Evolutionary conservation across 2,113 vertebrate genomes (phyloP).

Genomic region (Oophaga pumilio): DNA sequence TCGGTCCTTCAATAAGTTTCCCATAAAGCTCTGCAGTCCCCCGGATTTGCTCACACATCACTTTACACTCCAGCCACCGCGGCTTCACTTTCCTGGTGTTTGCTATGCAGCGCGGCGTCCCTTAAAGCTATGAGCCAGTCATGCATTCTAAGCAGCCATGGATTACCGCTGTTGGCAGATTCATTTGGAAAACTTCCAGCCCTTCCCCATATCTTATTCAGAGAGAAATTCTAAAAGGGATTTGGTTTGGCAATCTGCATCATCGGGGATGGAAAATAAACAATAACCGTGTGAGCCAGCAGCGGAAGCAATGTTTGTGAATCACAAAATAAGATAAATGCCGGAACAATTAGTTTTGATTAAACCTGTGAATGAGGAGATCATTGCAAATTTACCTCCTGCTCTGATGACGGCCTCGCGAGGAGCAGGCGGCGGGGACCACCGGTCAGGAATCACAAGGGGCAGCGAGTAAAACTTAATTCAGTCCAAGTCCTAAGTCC

Average conservation of each 20-base stretch:
- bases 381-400: conserved; percentile 13
- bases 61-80: neutral
- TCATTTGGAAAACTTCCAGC: conserved; percentile 64
- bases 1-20: neutral
- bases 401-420: neutral
- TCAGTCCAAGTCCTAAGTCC: neutral
- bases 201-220: conserved; percentile 68
- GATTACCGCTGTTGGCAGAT: conserved; percentile 62
- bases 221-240: conserved; percentile 64
- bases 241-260: conserved; percentile 65
- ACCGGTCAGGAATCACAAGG: too few relatives aligned
- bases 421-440: neutral
- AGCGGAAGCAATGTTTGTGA: conserved; percentile 27
- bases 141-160: conserved; percentile 60
- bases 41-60: neutral
- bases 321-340: conserved; percentile 46
- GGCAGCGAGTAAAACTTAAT: neutral
- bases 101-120: conserved; percentile 19
- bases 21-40: neutral
- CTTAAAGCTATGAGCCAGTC: conserved; percentile 43
- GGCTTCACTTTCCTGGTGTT: neutral
- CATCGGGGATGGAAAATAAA: conserved; percentile 62
- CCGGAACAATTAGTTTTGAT: conserved; percentile 42
- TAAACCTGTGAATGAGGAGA: conserved; percentile 29
- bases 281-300: conserved; percentile 65